phyloP scores from a whole-genome alignment of 1,140 invertebrate genomes.

The Hetaerina americana region DNA sequence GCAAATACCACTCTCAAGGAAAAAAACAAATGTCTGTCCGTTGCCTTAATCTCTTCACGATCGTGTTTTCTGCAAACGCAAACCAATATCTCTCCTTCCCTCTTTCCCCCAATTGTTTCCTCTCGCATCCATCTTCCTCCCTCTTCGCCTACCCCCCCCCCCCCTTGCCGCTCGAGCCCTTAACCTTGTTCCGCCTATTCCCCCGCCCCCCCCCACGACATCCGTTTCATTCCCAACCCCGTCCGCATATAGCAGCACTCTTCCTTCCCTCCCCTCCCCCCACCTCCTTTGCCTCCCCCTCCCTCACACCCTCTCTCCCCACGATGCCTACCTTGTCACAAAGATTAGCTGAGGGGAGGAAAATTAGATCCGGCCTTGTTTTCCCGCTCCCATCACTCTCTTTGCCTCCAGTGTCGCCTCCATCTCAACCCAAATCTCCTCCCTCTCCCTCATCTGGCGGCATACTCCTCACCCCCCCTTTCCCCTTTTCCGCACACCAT shows the following conservation, averaged over 20 bases:
- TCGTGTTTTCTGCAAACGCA: too few relatives aligned
- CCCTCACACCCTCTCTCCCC: not conserved
- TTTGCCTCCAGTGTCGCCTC: not conserved
- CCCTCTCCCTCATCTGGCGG: not conserved
- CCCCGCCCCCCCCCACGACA: too few relatives aligned
- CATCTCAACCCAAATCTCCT: not conserved
- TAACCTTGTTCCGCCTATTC: too few relatives aligned
- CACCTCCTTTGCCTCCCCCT: not conserved
- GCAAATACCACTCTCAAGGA: too few relatives aligned
- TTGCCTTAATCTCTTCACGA: too few relatives aligned
- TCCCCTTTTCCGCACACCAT: too few relatives aligned
- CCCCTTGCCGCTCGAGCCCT: not conserved
- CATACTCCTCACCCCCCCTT: too few relatives aligned
- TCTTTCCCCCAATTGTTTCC: not conserved
- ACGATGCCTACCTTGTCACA: not conserved
- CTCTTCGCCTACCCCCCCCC: not conserved
- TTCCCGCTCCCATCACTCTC: not conserved
- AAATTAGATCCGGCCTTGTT: not conserved
- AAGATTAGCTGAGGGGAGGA: not conserved
- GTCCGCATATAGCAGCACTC: too few relatives aligned
- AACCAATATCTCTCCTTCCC: not conserved
- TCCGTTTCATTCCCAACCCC: too few relatives aligned
- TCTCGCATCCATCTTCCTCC: not conserved
- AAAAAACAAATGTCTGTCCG: too few relatives aligned
- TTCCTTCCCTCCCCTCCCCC: not conserved